Percentiles rank a stretch among this genome's conserved stretches.
Conservation (phyloP, 2,888 invertebrate species). For the Aleiodes alternator region DNA sequence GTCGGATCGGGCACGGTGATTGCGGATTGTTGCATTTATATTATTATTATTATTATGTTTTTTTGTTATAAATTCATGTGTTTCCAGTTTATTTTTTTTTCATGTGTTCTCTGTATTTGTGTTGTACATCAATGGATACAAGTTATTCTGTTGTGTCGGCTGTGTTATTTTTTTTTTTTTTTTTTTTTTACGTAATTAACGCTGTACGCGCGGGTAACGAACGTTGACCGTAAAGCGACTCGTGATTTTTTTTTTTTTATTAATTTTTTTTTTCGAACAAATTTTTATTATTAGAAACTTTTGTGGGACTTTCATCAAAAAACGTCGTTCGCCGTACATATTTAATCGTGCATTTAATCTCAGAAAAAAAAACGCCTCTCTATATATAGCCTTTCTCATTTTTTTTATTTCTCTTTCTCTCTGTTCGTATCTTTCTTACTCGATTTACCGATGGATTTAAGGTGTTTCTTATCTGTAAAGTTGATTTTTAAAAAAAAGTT, state of each 20-base stretch:
- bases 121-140: conserved; percentile 38
- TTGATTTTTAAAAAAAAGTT: too few relatives aligned
- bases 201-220: conserved; percentile 51
- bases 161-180: neutral
- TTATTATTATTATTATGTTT: neutral
- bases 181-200: conserved; percentile 12
- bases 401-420: too few relatives aligned
- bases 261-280: conserved; percentile 22
- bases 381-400: too few relatives aligned
- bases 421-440: too few relatives aligned
- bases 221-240: conserved; percentile 55
- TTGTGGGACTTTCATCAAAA: conserved; percentile 36
- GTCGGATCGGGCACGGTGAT: conserved; percentile 54
- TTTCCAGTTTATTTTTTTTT: conserved; percentile 36
- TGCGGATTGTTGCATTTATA: conserved; percentile 52
- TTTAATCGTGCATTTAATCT: conserved; percentile 32
- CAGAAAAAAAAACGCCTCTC: conserved; percentile 26
- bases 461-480: too few relatives aligned
- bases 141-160: conserved; percentile 8
- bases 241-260: conserved; percentile 49
- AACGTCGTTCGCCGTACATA: conserved; percentile 50
- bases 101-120: conserved; percentile 42
- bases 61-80: conserved; percentile 44
- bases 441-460: conserved; percentile 45
- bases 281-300: conserved; percentile 3